Evolutionary conservation across 2,113 vertebrate genomes (phyloP), one percentile per base, ranked within the genome.

Genomic region (Colaptes auratus): DNA sequence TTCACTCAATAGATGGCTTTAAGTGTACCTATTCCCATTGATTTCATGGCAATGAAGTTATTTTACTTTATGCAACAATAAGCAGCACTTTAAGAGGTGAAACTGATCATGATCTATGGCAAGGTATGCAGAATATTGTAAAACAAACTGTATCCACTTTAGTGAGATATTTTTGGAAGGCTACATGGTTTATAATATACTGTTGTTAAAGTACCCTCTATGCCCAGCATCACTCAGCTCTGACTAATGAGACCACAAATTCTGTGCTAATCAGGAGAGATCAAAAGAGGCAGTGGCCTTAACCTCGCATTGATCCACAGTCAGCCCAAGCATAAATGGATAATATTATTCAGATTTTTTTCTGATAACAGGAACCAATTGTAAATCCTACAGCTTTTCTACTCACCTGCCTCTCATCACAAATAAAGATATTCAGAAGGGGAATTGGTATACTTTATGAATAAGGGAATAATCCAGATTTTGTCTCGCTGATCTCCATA

Each of bases 191-290:
- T 6, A 52, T 39, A 79, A 23, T 63, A 21, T 44, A 6, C 30
- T 75, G 33, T n/a, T 88, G 65, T 53, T n/a, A 0, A 72, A 55
- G 50, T 65, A 76, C 39, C 23, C 59, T 77, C 2, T 44, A 12
- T 33, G 24, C 30, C 30, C 2, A 2, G 55, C 63, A 42, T 61
- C 58, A 50, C 59, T 28, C 0, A 0, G 0, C 17, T 91, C 66
- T 69, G 80, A 46, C 36, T 95, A 73, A 88, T 80, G 59, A 91
- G 46, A 63, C 55, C 2, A 3, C 39, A 82, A 87, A 64, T 42
- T n/a, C 67, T 82, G 64, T 66, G 67, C 78, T 86, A 52, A 82
- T 79, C 46, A 61, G 61, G 82, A 73, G 86, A 70, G 71, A 91
- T 80, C 78, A 79, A 66, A 89, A 46, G 67, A 88, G n/a, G 55